Evolutionary conservation across 1,140 invertebrate genomes (phyloP), one percentile per base, ranked within the genome.

Genomic region (Pseudomyrmex flavicornis): DNA sequence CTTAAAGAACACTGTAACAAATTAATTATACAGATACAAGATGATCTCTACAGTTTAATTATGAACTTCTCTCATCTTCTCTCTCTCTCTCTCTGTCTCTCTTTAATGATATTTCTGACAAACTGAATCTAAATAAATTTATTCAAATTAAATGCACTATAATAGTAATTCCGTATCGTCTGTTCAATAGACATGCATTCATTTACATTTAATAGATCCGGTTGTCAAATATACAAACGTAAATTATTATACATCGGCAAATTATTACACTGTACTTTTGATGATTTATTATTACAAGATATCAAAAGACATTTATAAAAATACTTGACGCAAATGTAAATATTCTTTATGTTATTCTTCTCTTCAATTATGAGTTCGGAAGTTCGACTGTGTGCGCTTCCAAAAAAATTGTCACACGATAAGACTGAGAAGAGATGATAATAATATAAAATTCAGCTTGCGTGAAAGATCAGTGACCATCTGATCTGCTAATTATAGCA

Each of bases 131-230:
- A 13, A 2, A 5, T 4, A 2, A 35, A 17, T 5, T 54, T 59
- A 80, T 59, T 59, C 44, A 72, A 80, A 80, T 80, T n/a, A 80
- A 80, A 80, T 70, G 15, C 48, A 59, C 20, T 79, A 15, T 80
- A 22, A 61, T 80, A 72, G 61, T 70, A 80, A 80, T 72, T 61
- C 72, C 20, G 46, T 72, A 61, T 52, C 35, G 13, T 59, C 44
- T 59, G 35, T 59, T 70, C 52, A 7, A 59, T 44, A 58, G 17
- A 59, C 13, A 54, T 8, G 20, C 2, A 79, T 70, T 66, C 10
- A 58, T 17, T 22, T 59, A 12, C 15, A 79, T 12, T 65, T 35
- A 69, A 58, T 17, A 35, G 17, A 66, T 69, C 13, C 5, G 15
- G 0, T 1, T 15, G 50, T 66, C 3, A 48, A 58, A 69, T 48